phyloP scores from a whole-genome alignment of 2,888 invertebrate genomes.

The Phlogophora meticulosa region DNA sequence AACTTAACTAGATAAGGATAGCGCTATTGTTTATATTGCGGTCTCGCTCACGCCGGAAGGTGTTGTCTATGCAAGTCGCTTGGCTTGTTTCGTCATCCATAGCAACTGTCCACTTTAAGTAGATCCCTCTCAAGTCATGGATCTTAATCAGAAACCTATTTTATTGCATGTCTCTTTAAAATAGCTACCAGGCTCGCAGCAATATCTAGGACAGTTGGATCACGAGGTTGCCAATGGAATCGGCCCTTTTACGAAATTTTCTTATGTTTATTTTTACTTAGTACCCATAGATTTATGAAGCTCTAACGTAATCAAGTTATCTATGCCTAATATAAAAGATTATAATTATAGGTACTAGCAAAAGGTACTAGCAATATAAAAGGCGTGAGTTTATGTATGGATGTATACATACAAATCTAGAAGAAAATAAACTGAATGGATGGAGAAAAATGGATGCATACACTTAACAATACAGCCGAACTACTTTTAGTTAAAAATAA shows the following conservation, averaged over 20 bases:
- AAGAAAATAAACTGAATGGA: too few species aligned
- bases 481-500: too few species aligned
- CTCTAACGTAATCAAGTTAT: constrained; percentile 13
- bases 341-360: too few species aligned
- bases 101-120: constrained; percentile 49
- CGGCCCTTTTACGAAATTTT: constrained; percentile 50
- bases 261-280: neutral
- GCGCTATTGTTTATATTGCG: constrained; percentile 71
- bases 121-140: constrained; percentile 25
- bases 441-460: too few species aligned
- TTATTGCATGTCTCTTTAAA: constrained; percentile 31
- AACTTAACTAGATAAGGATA: constrained; percentile 52
- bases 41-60: constrained; percentile 62
- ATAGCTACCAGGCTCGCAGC: constrained; percentile 55
- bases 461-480: too few species aligned
- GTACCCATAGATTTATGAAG: constrained; percentile 18
- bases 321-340: neutral
- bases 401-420: too few species aligned
- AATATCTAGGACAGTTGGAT: constrained; percentile 56
- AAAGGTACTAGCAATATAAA: too few species aligned
- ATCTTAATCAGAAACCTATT: neutral
- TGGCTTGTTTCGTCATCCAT: constrained; percentile 72
- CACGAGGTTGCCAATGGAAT: constrained; percentile 24
- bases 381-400: too few species aligned
- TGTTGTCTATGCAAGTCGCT: constrained; percentile 69